Evolutionary conservation across 2,113 vertebrate species (phyloP).

Genomic region (Notothenia coriiceps): DNA sequence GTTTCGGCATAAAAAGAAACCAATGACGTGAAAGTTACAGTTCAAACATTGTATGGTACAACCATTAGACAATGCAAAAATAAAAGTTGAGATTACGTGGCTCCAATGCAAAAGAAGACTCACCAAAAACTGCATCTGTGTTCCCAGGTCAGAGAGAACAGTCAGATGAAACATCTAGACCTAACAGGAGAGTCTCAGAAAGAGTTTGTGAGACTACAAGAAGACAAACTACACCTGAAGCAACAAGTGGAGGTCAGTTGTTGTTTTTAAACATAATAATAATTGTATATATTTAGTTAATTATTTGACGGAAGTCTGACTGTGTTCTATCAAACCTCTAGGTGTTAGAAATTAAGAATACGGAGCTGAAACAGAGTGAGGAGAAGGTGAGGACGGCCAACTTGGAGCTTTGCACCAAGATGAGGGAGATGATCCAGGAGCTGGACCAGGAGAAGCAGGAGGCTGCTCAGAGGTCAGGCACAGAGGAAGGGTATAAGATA

Average conservation of each 20-base stretch:
- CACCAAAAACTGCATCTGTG: not conserved
- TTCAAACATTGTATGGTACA: not conserved
- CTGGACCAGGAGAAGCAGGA: conserved; percentile 96
- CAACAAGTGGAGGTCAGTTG: conserved; percentile 87
- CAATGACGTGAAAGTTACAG: not conserved
- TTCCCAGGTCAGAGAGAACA: conserved; percentile 80
- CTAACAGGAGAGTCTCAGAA: conserved; percentile 75
- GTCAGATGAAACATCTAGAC: conserved; percentile 69
- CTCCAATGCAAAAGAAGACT: not conserved
- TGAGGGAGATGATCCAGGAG: conserved; percentile 96
- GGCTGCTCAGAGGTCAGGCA: conserved; percentile 86
- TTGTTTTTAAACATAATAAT: not conserved
- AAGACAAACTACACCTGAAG: conserved; percentile 84
- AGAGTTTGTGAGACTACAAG: conserved; percentile 84
- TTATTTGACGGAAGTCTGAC: not conserved
- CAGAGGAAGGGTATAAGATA: not conserved
- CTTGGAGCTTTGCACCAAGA: conserved; percentile 93
- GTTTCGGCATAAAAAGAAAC: not conserved
- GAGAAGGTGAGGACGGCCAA: conserved; percentile 90
- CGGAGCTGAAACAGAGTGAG: conserved; percentile 88
- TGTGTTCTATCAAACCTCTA: conserved; percentile 56
- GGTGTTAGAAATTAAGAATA: conserved; percentile 80
- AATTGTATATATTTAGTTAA: not conserved
- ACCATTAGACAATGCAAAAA: not conserved
- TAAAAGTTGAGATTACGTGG: not conserved